Evolutionary conservation across 2,113 vertebrate species (phyloP).

Genomic region (Tursiops truncatus): DNA sequence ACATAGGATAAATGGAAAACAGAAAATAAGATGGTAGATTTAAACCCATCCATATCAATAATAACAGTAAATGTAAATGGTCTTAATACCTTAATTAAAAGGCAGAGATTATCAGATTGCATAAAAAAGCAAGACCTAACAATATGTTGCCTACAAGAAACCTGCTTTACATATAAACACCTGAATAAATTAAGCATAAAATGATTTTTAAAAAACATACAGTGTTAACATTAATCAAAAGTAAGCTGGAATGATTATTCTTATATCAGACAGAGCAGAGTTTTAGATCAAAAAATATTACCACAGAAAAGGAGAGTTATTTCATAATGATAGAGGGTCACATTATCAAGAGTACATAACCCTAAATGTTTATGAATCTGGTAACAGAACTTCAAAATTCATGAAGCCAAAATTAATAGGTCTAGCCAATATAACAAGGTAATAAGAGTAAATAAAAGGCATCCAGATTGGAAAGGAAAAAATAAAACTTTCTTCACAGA

Average conservation of each 20-base stretch:
- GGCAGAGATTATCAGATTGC: neutral
- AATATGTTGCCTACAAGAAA: neutral
- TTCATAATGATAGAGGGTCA: neutral
- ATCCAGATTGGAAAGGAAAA: neutral
- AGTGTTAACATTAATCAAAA: neutral
- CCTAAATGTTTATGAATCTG: neutral
- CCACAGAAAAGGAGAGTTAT: neutral
- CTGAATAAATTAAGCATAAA: neutral
- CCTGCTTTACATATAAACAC: neutral
- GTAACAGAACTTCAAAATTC: neutral
- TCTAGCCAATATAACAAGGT: too few relatives aligned
- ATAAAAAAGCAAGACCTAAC: neutral
- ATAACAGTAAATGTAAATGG: neutral
- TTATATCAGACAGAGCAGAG: neutral
- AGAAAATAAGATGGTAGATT: neutral
- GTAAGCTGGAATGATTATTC: neutral
- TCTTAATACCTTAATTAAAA: neutral
- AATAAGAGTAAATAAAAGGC: too few relatives aligned
- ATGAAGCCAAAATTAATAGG: neutral
- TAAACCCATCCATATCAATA: neutral
- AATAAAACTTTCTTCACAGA: neutral
- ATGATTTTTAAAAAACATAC: neutral
- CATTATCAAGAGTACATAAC: neutral
- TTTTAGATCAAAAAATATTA: neutral
- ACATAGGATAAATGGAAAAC: neutral